phyloP scores from a whole-genome alignment of 2,888 invertebrate genomes.

The Orthonychiurus folsomi region DNA sequence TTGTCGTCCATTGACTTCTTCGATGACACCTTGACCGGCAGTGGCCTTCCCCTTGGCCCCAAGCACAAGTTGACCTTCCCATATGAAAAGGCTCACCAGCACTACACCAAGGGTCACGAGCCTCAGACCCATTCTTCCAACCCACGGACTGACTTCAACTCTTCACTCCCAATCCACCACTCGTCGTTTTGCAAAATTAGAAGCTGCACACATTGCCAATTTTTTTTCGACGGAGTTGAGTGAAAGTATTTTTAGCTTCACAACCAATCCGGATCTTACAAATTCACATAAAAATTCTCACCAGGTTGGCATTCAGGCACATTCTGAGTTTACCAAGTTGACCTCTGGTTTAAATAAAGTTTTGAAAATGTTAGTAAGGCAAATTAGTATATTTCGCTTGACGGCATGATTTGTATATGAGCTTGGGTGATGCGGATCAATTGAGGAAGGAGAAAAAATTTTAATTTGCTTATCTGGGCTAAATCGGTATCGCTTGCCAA shows the following conservation, averaged over 20 bases:
- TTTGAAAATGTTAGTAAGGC: not conserved
- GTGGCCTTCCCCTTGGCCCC: slow-evolving; percentile 8
- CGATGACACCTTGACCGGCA: slow-evolving; percentile 34
- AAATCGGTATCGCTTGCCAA: too few relatives aligned
- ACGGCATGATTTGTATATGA: too few relatives aligned
- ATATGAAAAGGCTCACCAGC: not conserved
- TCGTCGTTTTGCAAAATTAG: not conserved
- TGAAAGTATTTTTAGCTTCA: not conserved
- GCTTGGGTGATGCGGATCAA: too few relatives aligned
- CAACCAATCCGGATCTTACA: not conserved
- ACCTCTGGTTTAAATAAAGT: not conserved
- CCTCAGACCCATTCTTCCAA: not conserved
- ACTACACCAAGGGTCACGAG: not conserved
- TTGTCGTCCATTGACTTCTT: slow-evolving; percentile 42
- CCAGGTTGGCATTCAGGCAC: not conserved
- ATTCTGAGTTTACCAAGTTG: not conserved
- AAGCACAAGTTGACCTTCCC: not conserved
- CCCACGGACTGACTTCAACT: not conserved
- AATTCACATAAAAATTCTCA: not conserved
- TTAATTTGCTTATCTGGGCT: too few relatives aligned
- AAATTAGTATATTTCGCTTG: too few relatives aligned
- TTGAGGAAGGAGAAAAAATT: too few relatives aligned
- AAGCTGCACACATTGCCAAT: not conserved
- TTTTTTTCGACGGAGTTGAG: not conserved
- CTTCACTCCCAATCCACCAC: not conserved